These are phyloP conservation scores for Bolborhynchus lineola DNA, from an alignment of 2,113 vertebrate species.

Conservation along the genomic window DNA sequence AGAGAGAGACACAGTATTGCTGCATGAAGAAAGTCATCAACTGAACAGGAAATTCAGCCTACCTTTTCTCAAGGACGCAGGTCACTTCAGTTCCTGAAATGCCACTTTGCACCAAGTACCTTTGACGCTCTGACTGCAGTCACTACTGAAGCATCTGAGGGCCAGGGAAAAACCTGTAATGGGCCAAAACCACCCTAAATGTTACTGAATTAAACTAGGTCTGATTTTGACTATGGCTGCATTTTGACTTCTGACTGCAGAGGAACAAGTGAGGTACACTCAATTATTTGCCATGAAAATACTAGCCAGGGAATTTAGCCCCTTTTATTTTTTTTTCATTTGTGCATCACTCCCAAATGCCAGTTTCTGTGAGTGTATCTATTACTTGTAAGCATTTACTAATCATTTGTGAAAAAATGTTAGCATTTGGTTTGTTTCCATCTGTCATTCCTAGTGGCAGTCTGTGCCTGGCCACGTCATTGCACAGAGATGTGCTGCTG, in stretches of 20 bases:
- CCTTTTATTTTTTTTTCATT: not conserved
- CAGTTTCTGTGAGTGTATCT: not conserved
- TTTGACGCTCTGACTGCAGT: not conserved
- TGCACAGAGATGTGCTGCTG: not conserved
- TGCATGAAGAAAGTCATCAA: not conserved
- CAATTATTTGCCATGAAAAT: not conserved
- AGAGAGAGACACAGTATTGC: not conserved
- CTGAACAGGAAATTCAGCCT: not conserved
- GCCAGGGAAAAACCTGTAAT: not conserved
- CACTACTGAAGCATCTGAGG: not conserved
- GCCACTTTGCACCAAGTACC: not conserved
- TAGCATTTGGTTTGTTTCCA: slow-evolving; percentile 49
- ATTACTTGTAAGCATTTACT: slow-evolving; percentile 46
- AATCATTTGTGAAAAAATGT: slow-evolving; percentile 51
- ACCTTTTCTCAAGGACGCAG: not conserved
- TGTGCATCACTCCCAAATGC: slow-evolving; percentile 39
- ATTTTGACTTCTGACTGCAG: not conserved
- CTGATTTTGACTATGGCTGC: not conserved
- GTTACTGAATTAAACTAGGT: not conserved
- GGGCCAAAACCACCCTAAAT: not conserved
- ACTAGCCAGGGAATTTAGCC: not conserved
- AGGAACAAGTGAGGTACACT: not conserved
- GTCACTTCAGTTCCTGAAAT: not conserved
- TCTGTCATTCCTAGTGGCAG: not conserved
- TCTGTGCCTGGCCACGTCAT: slow-evolving; percentile 34